Evolutionary conservation across 2,888 invertebrate species (phyloP).

Genomic region (Sericinus montela): DNA sequence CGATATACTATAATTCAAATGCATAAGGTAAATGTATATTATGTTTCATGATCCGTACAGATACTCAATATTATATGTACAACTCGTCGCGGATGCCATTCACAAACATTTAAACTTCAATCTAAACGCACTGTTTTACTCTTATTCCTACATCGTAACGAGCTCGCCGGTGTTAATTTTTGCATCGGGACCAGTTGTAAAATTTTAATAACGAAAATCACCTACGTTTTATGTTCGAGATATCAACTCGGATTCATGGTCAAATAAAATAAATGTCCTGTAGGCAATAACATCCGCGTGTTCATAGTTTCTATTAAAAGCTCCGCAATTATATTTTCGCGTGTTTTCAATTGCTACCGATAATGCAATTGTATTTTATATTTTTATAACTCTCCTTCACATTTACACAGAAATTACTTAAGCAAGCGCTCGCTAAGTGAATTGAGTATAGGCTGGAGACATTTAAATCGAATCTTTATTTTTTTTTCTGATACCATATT

Average conservation of each 20-base stretch:
- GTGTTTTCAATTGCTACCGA: constrained; percentile 2
- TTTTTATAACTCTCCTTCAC: constrained; percentile 10
- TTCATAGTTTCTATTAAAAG: constrained; percentile 12
- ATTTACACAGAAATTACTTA: constrained; percentile 8
- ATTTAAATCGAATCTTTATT: constrained; percentile 66
- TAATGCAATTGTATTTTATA: constrained; percentile 13
- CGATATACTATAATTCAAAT: too few relatives aligned
- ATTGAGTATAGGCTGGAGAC: constrained; percentile 30
- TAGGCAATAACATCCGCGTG: constrained; percentile 1
- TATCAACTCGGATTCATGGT: not conserved
- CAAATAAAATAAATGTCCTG: constrained; percentile 2
- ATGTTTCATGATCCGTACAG: too few relatives aligned
- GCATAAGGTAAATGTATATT: too few relatives aligned
- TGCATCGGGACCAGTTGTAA: constrained; percentile 1
- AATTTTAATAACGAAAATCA: constrained; percentile 6
- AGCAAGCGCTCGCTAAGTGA: constrained; percentile 3
- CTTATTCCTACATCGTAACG: constrained; percentile 1
- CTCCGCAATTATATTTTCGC: constrained; percentile 1
- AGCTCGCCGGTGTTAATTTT: constrained; percentile 1
- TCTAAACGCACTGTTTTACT: constrained; percentile 1
- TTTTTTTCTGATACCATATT: constrained; percentile 51
- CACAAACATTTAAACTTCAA: constrained; percentile 1
- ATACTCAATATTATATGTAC: too few relatives aligned
- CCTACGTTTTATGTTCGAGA: not conserved
- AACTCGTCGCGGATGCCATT: not conserved